These are phyloP conservation scores for Tetrax tetrax DNA, from an alignment of 2,113 vertebrate genomes.

Conservation along the genomic window DNA sequence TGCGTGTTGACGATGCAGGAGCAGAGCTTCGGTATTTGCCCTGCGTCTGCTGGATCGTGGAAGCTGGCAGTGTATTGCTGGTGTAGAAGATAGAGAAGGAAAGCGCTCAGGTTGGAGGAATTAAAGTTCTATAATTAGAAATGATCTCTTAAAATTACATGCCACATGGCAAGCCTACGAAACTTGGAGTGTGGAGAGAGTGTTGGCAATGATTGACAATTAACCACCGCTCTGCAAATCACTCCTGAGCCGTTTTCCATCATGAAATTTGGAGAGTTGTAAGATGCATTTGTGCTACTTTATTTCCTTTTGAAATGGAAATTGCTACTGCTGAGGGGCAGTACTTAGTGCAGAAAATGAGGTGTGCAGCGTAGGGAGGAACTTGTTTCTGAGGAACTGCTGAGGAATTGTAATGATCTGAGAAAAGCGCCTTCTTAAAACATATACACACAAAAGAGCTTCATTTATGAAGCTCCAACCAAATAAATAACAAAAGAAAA, in stretches of 20 bases:
- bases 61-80: not conserved
- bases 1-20: not conserved
- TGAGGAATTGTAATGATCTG: slow-evolving; percentile 51
- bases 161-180: not conserved
- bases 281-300: slow-evolving; percentile 60
- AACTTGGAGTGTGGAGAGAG: not conserved
- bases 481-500: slow-evolving; percentile 50
- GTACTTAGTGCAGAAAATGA: slow-evolving; percentile 65
- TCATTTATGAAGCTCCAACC: slow-evolving; percentile 36
- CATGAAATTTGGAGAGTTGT: slow-evolving; percentile 49
- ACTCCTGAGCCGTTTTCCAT: slow-evolving; percentile 38
- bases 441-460: not conserved
- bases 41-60: not conserved
- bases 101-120: not conserved
- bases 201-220: slow-evolving; percentile 40
- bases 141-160: slow-evolving; percentile 18
- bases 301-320: slow-evolving; percentile 66
- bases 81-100: not conserved
- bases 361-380: slow-evolving; percentile 40
- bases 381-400: slow-evolving; percentile 63
- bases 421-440: slow-evolving; percentile 43
- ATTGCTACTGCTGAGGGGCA: slow-evolving; percentile 60
- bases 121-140: slow-evolving; percentile 26
- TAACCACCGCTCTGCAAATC: slow-evolving; percentile 41
- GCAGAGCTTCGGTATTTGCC: not conserved